Base-by-base conservation (phyloP, 2,888 invertebrate genomes). In the Melanargia galathea region DNA sequence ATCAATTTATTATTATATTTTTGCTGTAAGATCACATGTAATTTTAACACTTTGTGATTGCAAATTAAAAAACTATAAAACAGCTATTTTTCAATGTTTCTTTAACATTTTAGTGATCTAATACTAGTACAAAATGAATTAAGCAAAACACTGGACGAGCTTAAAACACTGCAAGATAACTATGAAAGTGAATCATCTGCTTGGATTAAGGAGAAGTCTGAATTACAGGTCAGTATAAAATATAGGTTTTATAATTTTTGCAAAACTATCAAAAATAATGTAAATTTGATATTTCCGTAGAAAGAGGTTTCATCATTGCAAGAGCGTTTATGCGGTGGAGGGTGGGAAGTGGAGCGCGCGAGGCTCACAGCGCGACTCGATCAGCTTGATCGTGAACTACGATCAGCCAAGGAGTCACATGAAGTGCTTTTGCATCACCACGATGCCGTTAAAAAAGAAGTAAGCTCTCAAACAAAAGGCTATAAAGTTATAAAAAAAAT, bases 341-440 rank as follows among this genome's bases (percentile, higher is more conserved):
- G 92, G 0, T 92, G 92, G 92, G 93, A 94, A 71, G 92, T 94
- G 51, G 96, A 96, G 79, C 93, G 93, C 61, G 93, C 93, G 56
- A 92, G 95, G 65, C 86, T 96, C 4, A 94, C 94, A 76, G 93
- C 94, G 43, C 92, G 94, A 55, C 85, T 97, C 54, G 95, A 95
- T 43, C 96, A 97, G 73, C 94, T 95, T 70, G 95, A 94, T 70
- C 93, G 93, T 5, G 96, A 97, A 71, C 92, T 96, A 62, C 85
- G 95, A 52, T 93, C 93, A 52, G 94, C 94, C 55, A 95, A 96
- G 77, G 96, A 96, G 74, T 94, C 96, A 79, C 92, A 95, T 67
- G 94, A 95, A 64, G 95, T 95, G 68, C 84, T 96, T 74, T 92
- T 80, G 20, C 96, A 97, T 76, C 95, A 97, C 79, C 93, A 96